Evolutionary conservation across 2,113 vertebrate genomes (phyloP).

Genomic region (Tyrannus savana): DNA sequence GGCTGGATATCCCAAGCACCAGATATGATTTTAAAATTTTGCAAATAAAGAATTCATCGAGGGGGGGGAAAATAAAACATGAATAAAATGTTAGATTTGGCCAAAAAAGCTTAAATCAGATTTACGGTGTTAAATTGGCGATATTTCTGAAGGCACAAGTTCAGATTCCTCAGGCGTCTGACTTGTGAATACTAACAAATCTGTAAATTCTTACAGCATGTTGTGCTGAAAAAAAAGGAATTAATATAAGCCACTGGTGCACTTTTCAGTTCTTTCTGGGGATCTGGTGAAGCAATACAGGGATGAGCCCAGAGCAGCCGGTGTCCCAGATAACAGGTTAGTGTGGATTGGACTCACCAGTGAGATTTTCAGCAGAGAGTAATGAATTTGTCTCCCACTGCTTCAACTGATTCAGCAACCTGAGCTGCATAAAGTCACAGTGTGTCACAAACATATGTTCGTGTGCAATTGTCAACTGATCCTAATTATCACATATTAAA

Average conservation of each 20-base stretch:
- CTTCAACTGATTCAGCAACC: not conserved
- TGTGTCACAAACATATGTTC: not conserved
- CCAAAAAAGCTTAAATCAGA: constrained; percentile 46
- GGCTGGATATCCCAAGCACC: constrained; percentile 80
- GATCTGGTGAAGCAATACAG: constrained; percentile 7
- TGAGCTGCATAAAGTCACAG: not conserved
- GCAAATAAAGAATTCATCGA: constrained; percentile 19
- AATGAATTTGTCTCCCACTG: not conserved
- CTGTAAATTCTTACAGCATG: constrained; percentile 59
- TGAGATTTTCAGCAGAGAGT: not conserved
- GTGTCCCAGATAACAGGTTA: not conserved
- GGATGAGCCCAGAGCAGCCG: not conserved
- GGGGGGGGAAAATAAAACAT: not conserved
- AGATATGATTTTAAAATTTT: constrained; percentile 58
- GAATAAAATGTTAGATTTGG: constrained; percentile 44
- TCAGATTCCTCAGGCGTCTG: constrained; percentile 49
- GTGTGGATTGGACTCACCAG: not conserved
- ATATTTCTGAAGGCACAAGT: constrained; percentile 45
- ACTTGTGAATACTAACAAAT: constrained; percentile 59
- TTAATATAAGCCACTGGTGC: constrained; percentile 56
- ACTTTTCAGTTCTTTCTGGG: constrained; percentile 62
- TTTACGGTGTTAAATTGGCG: constrained; percentile 43
- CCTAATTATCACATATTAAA: constrained; percentile 21
- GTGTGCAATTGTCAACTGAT: not conserved
- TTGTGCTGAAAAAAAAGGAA: constrained; percentile 70